Conservation (phyloP, 2,888 invertebrate species). For the Apeira syringaria region DNA sequence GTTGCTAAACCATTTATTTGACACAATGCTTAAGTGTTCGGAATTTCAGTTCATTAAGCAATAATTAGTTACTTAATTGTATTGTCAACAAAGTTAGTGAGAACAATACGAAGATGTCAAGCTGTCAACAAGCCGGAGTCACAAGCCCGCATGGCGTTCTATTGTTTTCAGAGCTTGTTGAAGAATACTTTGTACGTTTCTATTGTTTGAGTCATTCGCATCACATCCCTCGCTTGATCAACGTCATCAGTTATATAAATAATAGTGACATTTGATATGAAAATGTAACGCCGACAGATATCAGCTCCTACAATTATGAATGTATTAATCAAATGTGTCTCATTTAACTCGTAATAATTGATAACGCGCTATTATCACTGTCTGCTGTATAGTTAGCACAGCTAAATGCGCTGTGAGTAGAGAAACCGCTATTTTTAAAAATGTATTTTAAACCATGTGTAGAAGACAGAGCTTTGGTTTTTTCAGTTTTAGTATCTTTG, state of each 20-base stretch:
- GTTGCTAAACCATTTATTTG: too few species aligned
- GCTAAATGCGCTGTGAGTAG: constrained; percentile 9
- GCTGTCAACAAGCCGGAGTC: constrained; percentile 43
- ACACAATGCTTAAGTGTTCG: background rate
- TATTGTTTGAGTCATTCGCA: constrained; percentile 39
- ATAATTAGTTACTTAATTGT: constrained; percentile 49
- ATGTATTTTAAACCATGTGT: too few species aligned
- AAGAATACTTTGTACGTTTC: constrained; percentile 37
- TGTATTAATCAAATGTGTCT: constrained; percentile 15
- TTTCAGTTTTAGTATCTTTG: too few species aligned
- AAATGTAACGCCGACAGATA: constrained; percentile 16
- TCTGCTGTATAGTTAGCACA: constrained; percentile 11
- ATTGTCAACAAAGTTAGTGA: constrained; percentile 51
- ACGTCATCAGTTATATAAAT: constrained; percentile 32
- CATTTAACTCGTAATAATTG: constrained; percentile 15
- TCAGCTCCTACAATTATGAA: constrained; percentile 13
- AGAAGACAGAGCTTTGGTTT: too few species aligned
- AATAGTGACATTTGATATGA: constrained; percentile 31
- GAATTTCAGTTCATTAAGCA: constrained; percentile 46
- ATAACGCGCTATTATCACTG: constrained; percentile 18
- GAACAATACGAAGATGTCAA: constrained; percentile 42
- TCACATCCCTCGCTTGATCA: constrained; percentile 25
- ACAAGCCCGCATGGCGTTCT: constrained; percentile 70
- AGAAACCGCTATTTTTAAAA: too few species aligned
- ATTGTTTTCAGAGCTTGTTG: constrained; percentile 64